Evolutionary conservation across 2,113 vertebrate species (phyloP).

Genomic region (Blennius ocellaris): DNA sequence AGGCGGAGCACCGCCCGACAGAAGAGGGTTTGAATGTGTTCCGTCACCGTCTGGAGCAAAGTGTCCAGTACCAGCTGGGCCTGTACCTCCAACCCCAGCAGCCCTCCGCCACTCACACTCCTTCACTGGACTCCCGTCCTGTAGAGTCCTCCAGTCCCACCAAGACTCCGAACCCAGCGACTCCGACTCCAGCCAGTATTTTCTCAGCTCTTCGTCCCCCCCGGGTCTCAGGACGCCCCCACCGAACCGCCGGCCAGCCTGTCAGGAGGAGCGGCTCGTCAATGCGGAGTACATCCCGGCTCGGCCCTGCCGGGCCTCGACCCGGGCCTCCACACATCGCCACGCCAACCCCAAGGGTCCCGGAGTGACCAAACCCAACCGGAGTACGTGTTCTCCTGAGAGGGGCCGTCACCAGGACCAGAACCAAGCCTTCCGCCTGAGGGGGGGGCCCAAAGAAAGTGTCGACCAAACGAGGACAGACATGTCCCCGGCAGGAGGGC

Average conservation of each 20-base stretch:
- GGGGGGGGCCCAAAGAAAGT: constrained; percentile 80
- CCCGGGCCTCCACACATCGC: constrained; percentile 62
- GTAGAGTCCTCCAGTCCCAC: constrained; percentile 38
- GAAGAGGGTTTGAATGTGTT: constrained; percentile 40
- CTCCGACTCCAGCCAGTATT: constrained; percentile 67
- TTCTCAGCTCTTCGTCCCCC: constrained; percentile 23
- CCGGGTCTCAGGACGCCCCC: constrained; percentile 33
- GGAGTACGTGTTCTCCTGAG: constrained; percentile 66
- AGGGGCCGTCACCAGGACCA: constrained; percentile 51
- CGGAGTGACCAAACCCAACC: constrained; percentile 57
- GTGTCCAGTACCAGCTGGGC: constrained; percentile 31
- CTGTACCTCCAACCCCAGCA: constrained; percentile 53
- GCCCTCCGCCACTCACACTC: constrained; percentile 19
- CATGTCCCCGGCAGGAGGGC: constrained; percentile 65
- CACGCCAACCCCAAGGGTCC: constrained; percentile 45
- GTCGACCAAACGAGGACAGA: constrained; percentile 81
- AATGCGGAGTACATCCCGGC: constrained; percentile 89
- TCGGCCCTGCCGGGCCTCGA: constrained; percentile 73
- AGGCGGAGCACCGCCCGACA: constrained; percentile 53
- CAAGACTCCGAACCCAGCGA: constrained; percentile 73
- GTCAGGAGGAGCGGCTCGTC: constrained; percentile 81
- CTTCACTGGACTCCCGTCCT: constrained; percentile 60
- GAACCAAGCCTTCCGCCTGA: constrained; percentile 52
- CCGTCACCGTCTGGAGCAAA: constrained; percentile 55
- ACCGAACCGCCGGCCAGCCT: constrained; percentile 46